A percentile compares a stretch with the other conserved stretches of the same genome.
Evolutionary conservation across 2,797 vertebrate genomes (phyloP).

Genomic region (Acrossocheilus fasciatus): DNA sequence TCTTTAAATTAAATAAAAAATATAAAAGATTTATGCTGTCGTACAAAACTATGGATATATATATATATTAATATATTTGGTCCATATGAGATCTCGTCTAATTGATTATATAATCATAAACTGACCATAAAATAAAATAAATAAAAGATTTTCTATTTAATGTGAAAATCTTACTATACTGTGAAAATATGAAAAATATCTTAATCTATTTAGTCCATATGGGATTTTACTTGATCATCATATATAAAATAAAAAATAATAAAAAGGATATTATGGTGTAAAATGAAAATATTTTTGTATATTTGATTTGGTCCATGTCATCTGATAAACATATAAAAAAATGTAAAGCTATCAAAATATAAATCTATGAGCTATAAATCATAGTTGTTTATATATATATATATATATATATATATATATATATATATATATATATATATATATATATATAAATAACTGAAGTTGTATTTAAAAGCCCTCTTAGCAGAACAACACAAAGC

Average conservation of each 20-base stretch:
- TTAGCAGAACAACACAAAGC: constrained; percentile 9
- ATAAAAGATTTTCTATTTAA: background rate
- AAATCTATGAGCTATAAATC: background rate
- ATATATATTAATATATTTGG: background rate
- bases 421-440: background rate
- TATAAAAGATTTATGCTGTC: background rate
- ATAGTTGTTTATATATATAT: background rate
- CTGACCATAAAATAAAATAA: background rate
- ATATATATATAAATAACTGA: background rate
- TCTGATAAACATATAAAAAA: background rate
- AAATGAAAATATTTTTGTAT: background rate
- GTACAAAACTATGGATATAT: background rate
- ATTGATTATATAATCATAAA: background rate
- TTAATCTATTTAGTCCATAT: background rate
- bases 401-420: too few relatives aligned
- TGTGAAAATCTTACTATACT: background rate
- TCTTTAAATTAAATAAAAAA: background rate
- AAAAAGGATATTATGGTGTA: background rate
- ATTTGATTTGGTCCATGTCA: background rate
- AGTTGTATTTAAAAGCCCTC: constrained; percentile 12
- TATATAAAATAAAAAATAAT: background rate
- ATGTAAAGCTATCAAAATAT: background rate
- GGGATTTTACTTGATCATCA: too few relatives aligned
- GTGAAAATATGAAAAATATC: background rate
- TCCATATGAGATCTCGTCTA: background rate